phyloP scores from a whole-genome alignment of 2,113 vertebrate species.

The Tachycineta bicolor region DNA sequence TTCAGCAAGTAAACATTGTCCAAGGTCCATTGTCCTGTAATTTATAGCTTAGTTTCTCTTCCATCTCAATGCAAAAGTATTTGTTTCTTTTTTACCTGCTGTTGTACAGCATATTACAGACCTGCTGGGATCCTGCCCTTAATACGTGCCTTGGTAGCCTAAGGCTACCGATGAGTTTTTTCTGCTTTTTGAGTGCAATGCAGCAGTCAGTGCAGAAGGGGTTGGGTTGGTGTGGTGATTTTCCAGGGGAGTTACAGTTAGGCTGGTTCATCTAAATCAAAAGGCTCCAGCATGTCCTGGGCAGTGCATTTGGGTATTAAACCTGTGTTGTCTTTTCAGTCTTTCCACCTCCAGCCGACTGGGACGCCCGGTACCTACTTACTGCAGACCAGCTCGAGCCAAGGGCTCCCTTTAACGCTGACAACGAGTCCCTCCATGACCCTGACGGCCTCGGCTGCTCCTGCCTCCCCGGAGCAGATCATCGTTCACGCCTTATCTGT shows the following conservation, averaged over 20 bases:
- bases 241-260: neutral
- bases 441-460: constrained; percentile 85
- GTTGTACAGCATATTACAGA: neutral
- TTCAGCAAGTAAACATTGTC: neutral
- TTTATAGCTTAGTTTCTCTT: neutral
- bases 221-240: neutral
- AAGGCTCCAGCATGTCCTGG: neutral
- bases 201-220: neutral
- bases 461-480: constrained; percentile 94
- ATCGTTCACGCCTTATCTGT: constrained; percentile 95
- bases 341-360: constrained; percentile 96
- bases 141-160: neutral
- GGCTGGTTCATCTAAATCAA: neutral
- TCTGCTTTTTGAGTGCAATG: neutral
- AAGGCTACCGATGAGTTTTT: neutral
- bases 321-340: constrained; percentile 72
- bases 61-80: neutral
- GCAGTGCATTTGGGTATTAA: neutral
- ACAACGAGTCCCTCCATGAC: constrained; percentile 87
- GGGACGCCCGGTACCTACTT: constrained; percentile 95
- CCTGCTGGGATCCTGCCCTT: neutral
- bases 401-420: constrained; percentile 90
- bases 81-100: neutral
- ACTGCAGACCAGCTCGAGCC: constrained; percentile 91
- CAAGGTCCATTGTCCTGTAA: neutral